Evolutionary conservation across 1,140 invertebrate species (phyloP).

Genomic region (Brachionus asplanchnoidis): DNA sequence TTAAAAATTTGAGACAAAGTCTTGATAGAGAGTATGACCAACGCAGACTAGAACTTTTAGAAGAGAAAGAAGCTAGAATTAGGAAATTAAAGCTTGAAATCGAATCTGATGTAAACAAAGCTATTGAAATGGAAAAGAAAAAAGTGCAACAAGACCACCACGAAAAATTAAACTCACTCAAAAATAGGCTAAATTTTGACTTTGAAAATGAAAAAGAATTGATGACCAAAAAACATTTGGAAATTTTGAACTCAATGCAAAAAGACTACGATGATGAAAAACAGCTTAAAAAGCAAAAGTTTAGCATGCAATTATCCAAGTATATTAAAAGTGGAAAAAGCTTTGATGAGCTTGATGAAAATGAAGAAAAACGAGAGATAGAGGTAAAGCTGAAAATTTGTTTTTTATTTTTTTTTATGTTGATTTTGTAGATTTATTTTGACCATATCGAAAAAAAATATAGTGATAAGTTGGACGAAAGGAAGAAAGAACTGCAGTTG

Average conservation of each 20-base stretch:
- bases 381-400: neutral
- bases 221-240: conserved; percentile 15
- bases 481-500: conserved; percentile 3
- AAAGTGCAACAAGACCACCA: neutral
- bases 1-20: neutral
- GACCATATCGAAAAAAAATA: conserved; percentile 40
- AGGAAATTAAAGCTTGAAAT: conserved; percentile 16
- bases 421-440: conserved; percentile 32
- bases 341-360: conserved; percentile 38
- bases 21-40: conserved; percentile 17
- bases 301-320: conserved; percentile 38
- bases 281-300: conserved; percentile 21
- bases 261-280: conserved; percentile 37
- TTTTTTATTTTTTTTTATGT: neutral
- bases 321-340: conserved; percentile 40
- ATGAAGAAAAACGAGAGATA: conserved; percentile 34
- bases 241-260: conserved; percentile 2
- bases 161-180: neutral
- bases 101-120: neutral
- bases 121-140: neutral
- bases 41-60: conserved; percentile 3
- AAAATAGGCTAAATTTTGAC: neutral
- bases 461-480: neutral
- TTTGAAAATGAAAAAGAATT: neutral
- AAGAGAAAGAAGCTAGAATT: conserved; percentile 21